A percentile compares a stretch with the other conserved stretches of the same genome.
These are phyloP conservation scores for Drosophila dives DNA, from an alignment of 2,888 invertebrate genomes.

Conservation along the genomic window DNA sequence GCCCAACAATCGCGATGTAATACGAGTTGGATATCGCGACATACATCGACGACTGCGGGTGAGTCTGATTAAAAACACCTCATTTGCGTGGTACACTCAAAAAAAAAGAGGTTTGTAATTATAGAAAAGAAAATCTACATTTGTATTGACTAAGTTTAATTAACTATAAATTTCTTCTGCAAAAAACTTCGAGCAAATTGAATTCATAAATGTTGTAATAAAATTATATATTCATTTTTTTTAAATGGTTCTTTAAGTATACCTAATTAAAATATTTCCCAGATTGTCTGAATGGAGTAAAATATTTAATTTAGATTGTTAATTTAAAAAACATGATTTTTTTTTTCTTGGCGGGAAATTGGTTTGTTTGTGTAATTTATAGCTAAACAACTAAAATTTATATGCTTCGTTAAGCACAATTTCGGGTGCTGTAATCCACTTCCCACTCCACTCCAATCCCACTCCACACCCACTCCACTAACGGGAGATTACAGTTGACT, in stretches of 20 bases:
- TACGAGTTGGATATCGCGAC: conserved; percentile 92
- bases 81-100: not conserved
- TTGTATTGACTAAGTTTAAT: not conserved
- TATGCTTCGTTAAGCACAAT: conserved; percentile 68
- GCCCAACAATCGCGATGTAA: conserved; percentile 90
- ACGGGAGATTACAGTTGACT: conserved; percentile 38
- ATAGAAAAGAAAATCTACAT: not conserved
- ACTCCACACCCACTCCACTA: not conserved
- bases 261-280: not conserved
- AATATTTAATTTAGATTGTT: not conserved
- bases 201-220: not conserved
- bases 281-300: not conserved
- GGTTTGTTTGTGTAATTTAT: not conserved
- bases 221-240: not conserved
- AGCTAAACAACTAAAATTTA: conserved; percentile 44
- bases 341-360: not conserved
- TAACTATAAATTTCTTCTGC: not conserved
- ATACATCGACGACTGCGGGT: conserved; percentile 93
- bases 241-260: not conserved
- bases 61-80: conserved; percentile 59
- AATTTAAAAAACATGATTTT: not conserved
- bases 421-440: conserved; percentile 12
- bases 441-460: not conserved
- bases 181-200: not conserved
- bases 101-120: not conserved